phyloP scores from a whole-genome alignment of 2,888 invertebrate genomes.

The Heliconius erato region DNA sequence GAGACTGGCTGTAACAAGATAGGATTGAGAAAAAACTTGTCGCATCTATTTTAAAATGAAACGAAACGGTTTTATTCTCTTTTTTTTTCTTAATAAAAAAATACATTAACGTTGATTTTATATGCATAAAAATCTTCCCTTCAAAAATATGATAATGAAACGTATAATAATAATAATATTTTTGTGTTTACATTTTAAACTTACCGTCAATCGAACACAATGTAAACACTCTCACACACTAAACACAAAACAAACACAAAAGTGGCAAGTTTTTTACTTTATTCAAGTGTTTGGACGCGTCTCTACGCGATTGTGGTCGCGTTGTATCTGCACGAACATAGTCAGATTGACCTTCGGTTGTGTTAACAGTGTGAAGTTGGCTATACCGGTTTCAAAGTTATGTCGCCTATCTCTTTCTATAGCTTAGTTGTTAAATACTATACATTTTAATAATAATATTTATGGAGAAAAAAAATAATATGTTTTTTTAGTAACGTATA shows the following conservation, averaged over 20 bases:
- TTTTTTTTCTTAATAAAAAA: slow-evolving; percentile 39
- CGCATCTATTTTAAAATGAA: slow-evolving; percentile 57
- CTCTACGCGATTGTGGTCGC: slow-evolving; percentile 54
- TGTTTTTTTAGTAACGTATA: background rate
- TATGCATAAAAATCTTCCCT: background rate
- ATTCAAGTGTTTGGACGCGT: slow-evolving; percentile 52
- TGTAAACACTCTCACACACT: slow-evolving; percentile 21
- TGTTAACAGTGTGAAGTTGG: slow-evolving; percentile 75
- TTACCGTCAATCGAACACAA: slow-evolving; percentile 1
- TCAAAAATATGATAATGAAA: background rate
- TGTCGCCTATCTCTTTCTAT: slow-evolving; percentile 58
- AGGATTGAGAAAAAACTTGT: slow-evolving; percentile 49
- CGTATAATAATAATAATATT: background rate
- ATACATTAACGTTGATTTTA: slow-evolving; percentile 42
- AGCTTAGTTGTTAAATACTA: slow-evolving; percentile 37
- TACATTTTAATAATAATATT: slow-evolving; percentile 28
- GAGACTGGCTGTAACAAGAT: slow-evolving; percentile 56
- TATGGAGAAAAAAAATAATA: background rate
- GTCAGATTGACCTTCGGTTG: slow-evolving; percentile 76
- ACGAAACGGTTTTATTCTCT: slow-evolving; percentile 47
- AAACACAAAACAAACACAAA: slow-evolving; percentile 26
- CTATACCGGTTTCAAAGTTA: slow-evolving; percentile 79
- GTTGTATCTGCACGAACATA: slow-evolving; percentile 65
- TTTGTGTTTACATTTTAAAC: background rate
- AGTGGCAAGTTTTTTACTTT: slow-evolving; percentile 6